These are phyloP conservation scores for Poecilia gillii DNA, from an alignment of 2,797 vertebrate species.

Conservation along the genomic window DNA sequence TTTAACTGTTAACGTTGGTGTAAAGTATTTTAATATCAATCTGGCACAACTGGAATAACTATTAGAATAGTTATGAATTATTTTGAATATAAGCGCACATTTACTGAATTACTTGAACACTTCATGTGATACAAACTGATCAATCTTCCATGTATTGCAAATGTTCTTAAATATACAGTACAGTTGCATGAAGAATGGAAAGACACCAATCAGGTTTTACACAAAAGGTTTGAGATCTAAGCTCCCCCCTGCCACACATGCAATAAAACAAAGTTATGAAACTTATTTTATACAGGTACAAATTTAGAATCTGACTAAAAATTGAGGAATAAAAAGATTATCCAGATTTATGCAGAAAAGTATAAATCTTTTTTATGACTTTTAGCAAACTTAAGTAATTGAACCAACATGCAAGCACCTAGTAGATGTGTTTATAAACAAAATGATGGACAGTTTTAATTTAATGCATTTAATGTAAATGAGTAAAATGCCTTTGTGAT, in stretches of 20 bases:
- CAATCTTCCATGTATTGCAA: background rate
- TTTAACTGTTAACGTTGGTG: background rate
- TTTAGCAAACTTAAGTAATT: background rate
- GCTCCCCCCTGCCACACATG: background rate
- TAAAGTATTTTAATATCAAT: background rate
- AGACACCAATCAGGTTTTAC: background rate
- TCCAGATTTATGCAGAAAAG: background rate
- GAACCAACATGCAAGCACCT: background rate
- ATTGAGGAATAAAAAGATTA: background rate
- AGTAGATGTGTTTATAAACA: background rate
- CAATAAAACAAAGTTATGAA: background rate
- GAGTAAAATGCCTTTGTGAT: background rate
- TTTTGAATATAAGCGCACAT: background rate
- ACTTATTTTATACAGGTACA: background rate
- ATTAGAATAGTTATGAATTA: background rate
- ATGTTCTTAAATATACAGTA: background rate
- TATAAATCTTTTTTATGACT: background rate
- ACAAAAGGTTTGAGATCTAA: background rate
- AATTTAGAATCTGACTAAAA: background rate
- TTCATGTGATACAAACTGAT: background rate
- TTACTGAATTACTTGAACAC: background rate
- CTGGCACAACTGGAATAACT: background rate
- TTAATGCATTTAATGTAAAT: background rate
- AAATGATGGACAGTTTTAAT: background rate
- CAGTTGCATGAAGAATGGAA: background rate